Percentiles rank a stretch among this genome's conserved stretches.
Conservation (phyloP, 2,888 invertebrate species). For the Xestia sexstrigata region DNA sequence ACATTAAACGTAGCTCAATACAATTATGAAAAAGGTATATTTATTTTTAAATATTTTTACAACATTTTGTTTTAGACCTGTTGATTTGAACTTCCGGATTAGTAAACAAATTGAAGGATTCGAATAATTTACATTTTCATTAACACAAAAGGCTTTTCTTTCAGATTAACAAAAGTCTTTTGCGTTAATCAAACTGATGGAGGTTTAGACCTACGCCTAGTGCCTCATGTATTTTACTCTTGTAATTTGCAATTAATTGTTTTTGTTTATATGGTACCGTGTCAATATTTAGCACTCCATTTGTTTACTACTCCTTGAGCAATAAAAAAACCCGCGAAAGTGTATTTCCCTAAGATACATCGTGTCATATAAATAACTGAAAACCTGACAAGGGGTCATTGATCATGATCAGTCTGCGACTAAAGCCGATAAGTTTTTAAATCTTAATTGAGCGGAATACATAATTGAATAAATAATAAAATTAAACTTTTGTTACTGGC, state of each 20-base stretch:
- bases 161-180: no score
- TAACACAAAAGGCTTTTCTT: neutral
- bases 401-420: neutral
- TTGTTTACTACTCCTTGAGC: conserved; percentile 36
- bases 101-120: conserved; percentile 13
- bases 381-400: neutral
- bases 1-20: conserved; percentile 29
- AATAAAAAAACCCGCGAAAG: conserved; percentile 9
- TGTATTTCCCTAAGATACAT: neutral
- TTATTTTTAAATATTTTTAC: conserved; percentile 39
- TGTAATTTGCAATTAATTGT: neutral
- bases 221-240: conserved; percentile 16
- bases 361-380: conserved; percentile 17
- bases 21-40: conserved; percentile 24
- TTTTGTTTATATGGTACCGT: conserved; percentile 1
- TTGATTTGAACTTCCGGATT: conserved; percentile 23
- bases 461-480: neutral
- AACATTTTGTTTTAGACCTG: conserved; percentile 1
- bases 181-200: no score
- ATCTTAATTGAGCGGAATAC: neutral
- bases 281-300: neutral
- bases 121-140: conserved; percentile 5
- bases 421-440: neutral
- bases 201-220: neutral
- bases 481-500: neutral